These are phyloP conservation scores for Psilopogon haemacephalus DNA, from an alignment of 2,113 vertebrate genomes.

Conservation along the genomic window DNA sequence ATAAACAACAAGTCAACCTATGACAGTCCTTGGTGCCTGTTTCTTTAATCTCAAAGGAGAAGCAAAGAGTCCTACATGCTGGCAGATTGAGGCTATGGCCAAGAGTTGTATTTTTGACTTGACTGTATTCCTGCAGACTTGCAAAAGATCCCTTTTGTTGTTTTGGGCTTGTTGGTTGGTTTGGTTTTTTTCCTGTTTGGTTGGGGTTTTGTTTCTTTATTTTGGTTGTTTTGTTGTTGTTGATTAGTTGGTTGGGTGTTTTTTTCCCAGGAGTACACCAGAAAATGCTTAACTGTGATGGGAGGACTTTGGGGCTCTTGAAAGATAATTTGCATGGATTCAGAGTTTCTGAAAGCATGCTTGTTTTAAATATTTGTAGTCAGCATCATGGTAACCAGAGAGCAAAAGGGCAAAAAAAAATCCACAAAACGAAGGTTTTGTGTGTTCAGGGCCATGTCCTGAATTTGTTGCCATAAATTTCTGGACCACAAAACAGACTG, in stretches of 20 bases:
- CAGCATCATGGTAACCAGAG: neutral
- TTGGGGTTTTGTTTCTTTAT: no score
- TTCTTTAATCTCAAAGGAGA: neutral
- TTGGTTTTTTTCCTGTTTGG: no score
- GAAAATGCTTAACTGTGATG: neutral
- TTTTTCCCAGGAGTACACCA: neutral
- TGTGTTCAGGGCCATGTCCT: conserved; percentile 48
- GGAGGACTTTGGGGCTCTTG: neutral
- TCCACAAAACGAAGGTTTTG: conserved; percentile 32
- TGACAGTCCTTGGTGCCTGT: neutral
- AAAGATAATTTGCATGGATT: conserved; percentile 9
- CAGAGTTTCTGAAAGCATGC: conserved; percentile 7
- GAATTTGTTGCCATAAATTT: conserved; percentile 66
- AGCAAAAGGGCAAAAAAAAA: conserved; percentile 22
- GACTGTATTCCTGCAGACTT: neutral
- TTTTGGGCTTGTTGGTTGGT: no score
- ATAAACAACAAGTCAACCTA: neutral
- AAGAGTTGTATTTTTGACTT: neutral
- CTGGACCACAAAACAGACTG: conserved; percentile 15
- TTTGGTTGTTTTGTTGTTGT: no score
- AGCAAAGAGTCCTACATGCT: neutral
- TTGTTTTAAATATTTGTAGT: conserved; percentile 43
- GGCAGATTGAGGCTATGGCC: neutral
- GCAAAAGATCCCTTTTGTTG: neutral
- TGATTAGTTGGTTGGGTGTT: no score